phyloP scores from a whole-genome alignment of 2,113 vertebrate species.

The Rhegmatorhina hoffmannsi region DNA sequence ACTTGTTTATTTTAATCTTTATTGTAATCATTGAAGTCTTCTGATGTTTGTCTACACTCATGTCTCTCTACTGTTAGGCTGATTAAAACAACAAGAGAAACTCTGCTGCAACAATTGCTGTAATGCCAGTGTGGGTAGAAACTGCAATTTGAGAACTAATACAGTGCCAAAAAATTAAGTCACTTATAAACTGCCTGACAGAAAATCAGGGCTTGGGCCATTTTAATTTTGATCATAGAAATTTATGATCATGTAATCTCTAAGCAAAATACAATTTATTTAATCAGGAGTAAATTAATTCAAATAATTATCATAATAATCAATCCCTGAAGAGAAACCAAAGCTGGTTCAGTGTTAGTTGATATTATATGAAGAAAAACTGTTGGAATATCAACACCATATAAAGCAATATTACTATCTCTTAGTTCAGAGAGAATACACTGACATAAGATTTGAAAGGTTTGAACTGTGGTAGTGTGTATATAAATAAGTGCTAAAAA shows the following conservation, averaged over 20 bases:
- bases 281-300: not conserved
- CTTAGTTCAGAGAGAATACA: not conserved
- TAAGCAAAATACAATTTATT: not conserved
- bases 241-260: not conserved
- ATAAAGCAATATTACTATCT: not conserved
- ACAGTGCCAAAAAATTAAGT: not conserved
- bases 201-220: not conserved
- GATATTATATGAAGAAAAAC: not conserved
- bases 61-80: not conserved
- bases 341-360: not conserved
- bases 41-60: not conserved
- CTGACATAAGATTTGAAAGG: not conserved
- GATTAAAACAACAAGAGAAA: not conserved
- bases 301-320: not conserved
- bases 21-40: not conserved
- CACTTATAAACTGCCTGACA: not conserved
- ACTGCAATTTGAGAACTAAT: not conserved
- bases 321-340: not conserved
- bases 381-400: not conserved
- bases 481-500: not conserved
- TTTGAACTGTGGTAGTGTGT: not conserved
- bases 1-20: not conserved
- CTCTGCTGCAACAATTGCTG: not conserved
- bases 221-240: not conserved
- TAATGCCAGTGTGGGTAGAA: not conserved